Conservation (phyloP, 1,140 invertebrate species). For the Samia ricini region DNA sequence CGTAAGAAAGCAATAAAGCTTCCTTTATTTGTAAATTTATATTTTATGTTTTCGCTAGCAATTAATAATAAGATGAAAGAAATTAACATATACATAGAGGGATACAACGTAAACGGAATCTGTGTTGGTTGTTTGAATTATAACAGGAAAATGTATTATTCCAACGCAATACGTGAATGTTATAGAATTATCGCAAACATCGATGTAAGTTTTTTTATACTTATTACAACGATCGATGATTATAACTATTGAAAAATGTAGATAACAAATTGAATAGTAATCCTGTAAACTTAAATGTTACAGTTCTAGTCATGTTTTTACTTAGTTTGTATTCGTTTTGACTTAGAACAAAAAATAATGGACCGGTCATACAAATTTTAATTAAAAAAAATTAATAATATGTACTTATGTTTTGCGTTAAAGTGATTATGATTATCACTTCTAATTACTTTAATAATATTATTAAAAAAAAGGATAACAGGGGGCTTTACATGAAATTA, state of each 20-base stretch:
- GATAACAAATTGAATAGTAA: background rate
- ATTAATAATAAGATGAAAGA: conserved; percentile 50
- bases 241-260: background rate
- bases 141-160: conserved; percentile 58
- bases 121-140: conserved; percentile 66
- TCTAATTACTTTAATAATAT: too few relatives aligned
- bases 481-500: too few relatives aligned
- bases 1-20: conserved; percentile 60
- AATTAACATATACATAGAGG: conserved; percentile 71
- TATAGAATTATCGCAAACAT: conserved; percentile 57
- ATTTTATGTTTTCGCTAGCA: conserved; percentile 23
- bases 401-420: background rate
- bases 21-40: conserved; percentile 46
- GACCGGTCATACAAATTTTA: conserved; percentile 36
- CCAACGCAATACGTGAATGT: conserved; percentile 44
- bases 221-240: too few relatives aligned
- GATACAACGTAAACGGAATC: conserved; percentile 70
- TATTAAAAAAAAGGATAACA: too few relatives aligned
- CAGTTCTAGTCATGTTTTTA: conserved; percentile 2
- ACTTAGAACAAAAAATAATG: conserved; percentile 52
- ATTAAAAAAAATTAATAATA: background rate
- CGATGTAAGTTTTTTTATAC: conserved; percentile 47
- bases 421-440: too few relatives aligned
- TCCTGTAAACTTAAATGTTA: background rate
- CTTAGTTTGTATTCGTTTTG: conserved; percentile 13